These are phyloP conservation scores for Alviniconcha marisindica DNA, from an alignment of 1,140 invertebrate genomes.

Conservation along the genomic window DNA sequence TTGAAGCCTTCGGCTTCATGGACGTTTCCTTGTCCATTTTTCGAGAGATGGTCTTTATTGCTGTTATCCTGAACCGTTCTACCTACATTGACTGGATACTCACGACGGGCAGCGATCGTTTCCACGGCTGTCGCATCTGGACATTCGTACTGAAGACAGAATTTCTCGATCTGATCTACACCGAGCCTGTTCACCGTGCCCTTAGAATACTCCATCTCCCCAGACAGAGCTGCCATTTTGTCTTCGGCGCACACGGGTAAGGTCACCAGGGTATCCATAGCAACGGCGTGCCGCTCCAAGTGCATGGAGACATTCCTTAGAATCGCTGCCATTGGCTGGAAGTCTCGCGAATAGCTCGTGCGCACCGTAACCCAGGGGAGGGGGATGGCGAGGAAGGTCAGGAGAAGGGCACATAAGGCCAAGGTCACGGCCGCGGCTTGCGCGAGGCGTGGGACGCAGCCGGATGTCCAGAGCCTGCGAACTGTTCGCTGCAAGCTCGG, in stretches of 20 bases:
- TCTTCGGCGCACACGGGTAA: not conserved
- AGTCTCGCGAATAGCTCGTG: constrained; percentile 10
- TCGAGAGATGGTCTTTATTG: too few species aligned
- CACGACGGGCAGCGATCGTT: too few species aligned
- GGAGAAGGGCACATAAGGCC: not conserved
- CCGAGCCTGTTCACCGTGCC: not conserved
- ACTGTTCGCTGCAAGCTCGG: not conserved
- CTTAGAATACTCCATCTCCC: not conserved
- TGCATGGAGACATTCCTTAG: not conserved
- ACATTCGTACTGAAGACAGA: constrained; percentile 6
- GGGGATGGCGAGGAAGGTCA: not conserved
- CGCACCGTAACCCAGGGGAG: not conserved
- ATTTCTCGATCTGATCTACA: constrained; percentile 5
- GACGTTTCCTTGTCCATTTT: too few species aligned
- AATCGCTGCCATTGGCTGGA: not conserved
- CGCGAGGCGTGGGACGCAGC: not conserved
- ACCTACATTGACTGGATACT: too few species aligned
- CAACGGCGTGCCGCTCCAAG: not conserved
- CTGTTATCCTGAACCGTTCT: too few species aligned
- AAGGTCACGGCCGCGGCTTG: not conserved
- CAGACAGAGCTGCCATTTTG: not conserved
- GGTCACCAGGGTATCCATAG: not conserved
- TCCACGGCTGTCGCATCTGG: not conserved
- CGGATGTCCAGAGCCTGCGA: not conserved
- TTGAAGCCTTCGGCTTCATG: too few species aligned